A percentile compares a stretch with the other conserved stretches of the same genome.
These are phyloP conservation scores for Gila robusta DNA, from an alignment of 2,797 vertebrate genomes.

Conservation along the genomic window DNA sequence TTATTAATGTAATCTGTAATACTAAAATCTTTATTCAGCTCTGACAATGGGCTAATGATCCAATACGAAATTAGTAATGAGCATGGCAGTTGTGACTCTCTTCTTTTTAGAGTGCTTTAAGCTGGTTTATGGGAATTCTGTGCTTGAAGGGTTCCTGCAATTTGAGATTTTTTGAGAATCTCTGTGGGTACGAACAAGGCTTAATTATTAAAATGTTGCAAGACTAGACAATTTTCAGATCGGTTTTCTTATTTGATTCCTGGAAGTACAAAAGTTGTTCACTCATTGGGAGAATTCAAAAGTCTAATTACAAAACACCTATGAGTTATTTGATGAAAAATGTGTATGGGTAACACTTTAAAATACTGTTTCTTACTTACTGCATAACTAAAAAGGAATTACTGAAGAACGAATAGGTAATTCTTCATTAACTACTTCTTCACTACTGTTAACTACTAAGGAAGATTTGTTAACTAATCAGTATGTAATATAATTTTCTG, in stretches of 20 bases:
- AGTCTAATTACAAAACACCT: neutral
- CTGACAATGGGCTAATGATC: slow-evolving; percentile 59
- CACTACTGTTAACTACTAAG: no score
- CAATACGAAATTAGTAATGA: slow-evolving; percentile 62
- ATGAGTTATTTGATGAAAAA: neutral
- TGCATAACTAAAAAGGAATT: no score
- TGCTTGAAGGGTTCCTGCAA: neutral
- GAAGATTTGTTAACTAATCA: no score
- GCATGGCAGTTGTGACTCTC: slow-evolving; percentile 43
- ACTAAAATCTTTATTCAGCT: slow-evolving; percentile 54
- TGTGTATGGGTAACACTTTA: neutral
- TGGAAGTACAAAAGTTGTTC: slow-evolving; percentile 5
- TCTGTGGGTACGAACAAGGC: slow-evolving; percentile 14
- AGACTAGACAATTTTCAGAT: neutral
- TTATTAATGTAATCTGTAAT: slow-evolving; percentile 63
- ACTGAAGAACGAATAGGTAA: no score
- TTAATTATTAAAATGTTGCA: slow-evolving; percentile 1
- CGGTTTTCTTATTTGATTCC: neutral
- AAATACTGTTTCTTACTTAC: no score
- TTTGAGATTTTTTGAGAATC: slow-evolving; percentile 23
- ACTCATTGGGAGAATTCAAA: neutral
- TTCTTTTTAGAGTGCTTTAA: slow-evolving; percentile 41
- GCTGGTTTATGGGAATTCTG: slow-evolving; percentile 29
- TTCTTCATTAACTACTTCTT: no score
- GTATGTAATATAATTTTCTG: no score